phyloP scores from a whole-genome alignment of 2,113 vertebrate genomes.

The Spilogale gracilis region DNA sequence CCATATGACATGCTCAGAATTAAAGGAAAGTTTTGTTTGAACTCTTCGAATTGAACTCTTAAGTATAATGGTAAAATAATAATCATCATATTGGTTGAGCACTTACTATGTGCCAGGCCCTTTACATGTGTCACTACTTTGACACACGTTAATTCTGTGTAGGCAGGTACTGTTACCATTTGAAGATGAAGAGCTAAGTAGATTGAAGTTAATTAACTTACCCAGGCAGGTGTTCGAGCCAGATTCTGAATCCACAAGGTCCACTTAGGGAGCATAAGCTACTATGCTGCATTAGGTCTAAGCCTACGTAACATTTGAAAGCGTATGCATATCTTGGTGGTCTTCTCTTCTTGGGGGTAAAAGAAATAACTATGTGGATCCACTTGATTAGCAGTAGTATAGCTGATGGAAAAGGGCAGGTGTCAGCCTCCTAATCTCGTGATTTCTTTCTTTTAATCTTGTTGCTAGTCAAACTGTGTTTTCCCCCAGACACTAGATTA shows the following conservation, averaged over 20 bases:
- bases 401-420: not conserved
- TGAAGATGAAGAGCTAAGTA: not conserved
- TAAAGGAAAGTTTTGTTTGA: not conserved
- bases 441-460: not conserved
- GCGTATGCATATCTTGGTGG: not conserved
- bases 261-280: not conserved
- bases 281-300: not conserved
- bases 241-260: not conserved
- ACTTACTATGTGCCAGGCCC: not conserved
- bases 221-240: not conserved
- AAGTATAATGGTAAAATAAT: not conserved
- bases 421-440: not conserved
- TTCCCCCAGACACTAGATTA: not conserved
- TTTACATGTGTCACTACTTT: not conserved
- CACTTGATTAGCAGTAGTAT: not conserved
- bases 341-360: not conserved
- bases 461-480: not conserved
- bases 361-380: not conserved
- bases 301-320: not conserved
- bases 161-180: not conserved
- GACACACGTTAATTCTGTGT: not conserved
- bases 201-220: not conserved
- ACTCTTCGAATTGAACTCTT: not conserved
- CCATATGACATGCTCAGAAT: not conserved
- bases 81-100: not conserved